Evolutionary conservation across 64 coral and sea anemone genomes (phyloP).

Genomic region (Orbicella faveolata): DNA sequence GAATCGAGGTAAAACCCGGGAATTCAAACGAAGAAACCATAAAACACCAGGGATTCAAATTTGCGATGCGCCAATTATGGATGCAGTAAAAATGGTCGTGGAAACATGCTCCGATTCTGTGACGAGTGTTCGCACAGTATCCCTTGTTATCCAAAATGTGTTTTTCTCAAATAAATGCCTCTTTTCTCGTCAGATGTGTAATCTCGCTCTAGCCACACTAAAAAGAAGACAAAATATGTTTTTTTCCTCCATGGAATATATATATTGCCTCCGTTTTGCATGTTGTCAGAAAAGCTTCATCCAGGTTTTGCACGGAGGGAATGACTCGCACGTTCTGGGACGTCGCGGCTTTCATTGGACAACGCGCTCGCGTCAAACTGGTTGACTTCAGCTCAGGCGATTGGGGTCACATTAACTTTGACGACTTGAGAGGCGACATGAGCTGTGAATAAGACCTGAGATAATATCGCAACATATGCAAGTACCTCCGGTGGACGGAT

Average conservation of each 20-base stretch:
- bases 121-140: too few species aligned
- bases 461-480: background rate
- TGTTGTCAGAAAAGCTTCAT: background rate
- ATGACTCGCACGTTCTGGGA: background rate
- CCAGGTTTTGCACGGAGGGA: background rate
- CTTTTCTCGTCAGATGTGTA: background rate
- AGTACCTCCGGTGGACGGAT: too few species aligned
- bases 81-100: too few species aligned
- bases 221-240: background rate
- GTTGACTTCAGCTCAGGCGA: background rate
- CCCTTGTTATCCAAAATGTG: too few species aligned
- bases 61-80: too few species aligned
- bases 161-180: too few species aligned
- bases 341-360: background rate
- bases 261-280: background rate
- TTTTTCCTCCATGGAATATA: background rate
- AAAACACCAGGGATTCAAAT: too few species aligned
- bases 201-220: background rate
- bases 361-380: background rate
- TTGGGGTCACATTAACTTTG: conserved; percentile 24
- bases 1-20: too few species aligned
- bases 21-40: too few species aligned
- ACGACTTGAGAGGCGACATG: background rate
- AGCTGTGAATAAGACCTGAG: background rate
- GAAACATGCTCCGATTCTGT: too few species aligned